A percentile compares a stretch with the other conserved stretches of the same genome.
phyloP scores from a whole-genome alignment of 2,113 vertebrate genomes.

The Catharus fuscescens region DNA sequence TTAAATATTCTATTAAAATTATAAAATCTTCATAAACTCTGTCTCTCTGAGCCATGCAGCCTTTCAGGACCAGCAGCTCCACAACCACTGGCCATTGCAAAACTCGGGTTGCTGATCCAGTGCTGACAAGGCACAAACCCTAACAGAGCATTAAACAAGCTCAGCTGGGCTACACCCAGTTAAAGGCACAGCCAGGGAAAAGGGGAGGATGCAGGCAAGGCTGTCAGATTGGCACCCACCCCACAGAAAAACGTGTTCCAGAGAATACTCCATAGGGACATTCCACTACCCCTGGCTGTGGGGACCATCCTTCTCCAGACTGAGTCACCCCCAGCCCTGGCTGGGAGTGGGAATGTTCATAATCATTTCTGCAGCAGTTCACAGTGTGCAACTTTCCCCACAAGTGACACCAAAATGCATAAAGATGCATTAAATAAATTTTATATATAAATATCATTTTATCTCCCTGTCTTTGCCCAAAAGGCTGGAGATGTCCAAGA shows the following conservation, averaged over 20 bases:
- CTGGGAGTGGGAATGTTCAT: background rate
- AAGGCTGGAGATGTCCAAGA: background rate
- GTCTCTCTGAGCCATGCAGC: background rate
- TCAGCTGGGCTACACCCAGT: background rate
- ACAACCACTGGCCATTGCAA: background rate
- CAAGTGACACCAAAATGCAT: fast-evolving
- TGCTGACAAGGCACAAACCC: background rate
- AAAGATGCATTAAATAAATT: background rate
- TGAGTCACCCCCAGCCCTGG: background rate
- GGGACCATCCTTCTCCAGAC: background rate
- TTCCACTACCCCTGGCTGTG: background rate
- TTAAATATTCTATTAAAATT: background rate
- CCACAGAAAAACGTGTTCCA: background rate
- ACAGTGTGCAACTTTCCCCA: background rate
- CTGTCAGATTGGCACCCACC: background rate
- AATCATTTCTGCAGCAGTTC: background rate
- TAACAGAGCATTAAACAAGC: background rate
- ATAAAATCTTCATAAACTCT: background rate
- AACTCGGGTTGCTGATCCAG: background rate
- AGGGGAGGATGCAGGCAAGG: background rate
- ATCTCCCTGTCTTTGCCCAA: background rate
- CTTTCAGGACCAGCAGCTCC: background rate
- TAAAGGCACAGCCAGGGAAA: background rate
- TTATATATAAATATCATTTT: no score
- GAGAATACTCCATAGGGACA: background rate